Conservation (phyloP, 2,888 invertebrate genomes). For the Therioaphis trifolii region DNA sequence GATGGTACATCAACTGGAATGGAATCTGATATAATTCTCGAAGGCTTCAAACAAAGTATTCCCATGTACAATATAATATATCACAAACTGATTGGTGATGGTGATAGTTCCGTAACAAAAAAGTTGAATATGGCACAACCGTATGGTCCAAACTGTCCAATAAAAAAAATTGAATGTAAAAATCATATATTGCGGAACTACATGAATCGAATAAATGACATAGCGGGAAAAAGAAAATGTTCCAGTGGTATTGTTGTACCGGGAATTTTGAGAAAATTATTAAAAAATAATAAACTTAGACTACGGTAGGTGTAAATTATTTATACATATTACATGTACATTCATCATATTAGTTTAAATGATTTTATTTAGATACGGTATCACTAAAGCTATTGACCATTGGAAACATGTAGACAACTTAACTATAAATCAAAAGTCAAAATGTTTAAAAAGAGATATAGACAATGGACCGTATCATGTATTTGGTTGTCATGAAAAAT, state of each 20-base stretch:
- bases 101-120: too few species aligned
- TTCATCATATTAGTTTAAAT: too few species aligned
- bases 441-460: not conserved
- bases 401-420: not conserved
- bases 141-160: too few species aligned
- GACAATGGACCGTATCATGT: too few species aligned
- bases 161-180: too few species aligned
- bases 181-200: conserved; percentile 1
- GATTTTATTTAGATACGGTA: not conserved
- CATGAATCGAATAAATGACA: not conserved
- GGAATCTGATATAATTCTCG: not conserved
- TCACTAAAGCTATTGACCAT: not conserved
- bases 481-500: not conserved
- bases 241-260: not conserved
- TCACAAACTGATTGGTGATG: too few species aligned
- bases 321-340: too few species aligned
- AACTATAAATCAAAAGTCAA: not conserved
- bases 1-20: not conserved
- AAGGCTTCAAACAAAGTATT: conserved; percentile 1
- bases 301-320: not conserved
- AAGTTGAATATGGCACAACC: too few species aligned
- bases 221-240: not conserved
- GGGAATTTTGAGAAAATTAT: not conserved
- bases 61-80: too few species aligned
- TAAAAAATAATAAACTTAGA: not conserved